Conservation (phyloP, 2,888 invertebrate species). For the Leptopterna dolabrata region DNA sequence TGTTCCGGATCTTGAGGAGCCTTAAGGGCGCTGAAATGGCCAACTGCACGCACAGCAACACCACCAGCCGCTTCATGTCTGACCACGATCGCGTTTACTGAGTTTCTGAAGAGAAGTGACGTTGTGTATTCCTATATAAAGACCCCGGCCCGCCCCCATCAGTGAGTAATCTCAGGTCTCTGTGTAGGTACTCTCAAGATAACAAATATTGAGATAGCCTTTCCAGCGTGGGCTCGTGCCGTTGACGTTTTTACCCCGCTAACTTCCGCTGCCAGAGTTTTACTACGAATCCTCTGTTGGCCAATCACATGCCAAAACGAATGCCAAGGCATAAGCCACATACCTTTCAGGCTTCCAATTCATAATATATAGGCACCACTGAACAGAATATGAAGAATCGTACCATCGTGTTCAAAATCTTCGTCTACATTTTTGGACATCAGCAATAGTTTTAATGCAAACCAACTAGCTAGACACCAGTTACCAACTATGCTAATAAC, state of each 20-base stretch:
- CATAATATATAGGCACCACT: too few species aligned
- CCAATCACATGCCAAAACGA: too few species aligned
- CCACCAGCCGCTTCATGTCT: not conserved
- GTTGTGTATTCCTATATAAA: not conserved
- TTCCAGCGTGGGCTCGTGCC: not conserved
- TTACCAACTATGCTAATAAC: too few species aligned
- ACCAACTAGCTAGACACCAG: too few species aligned
- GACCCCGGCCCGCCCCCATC: not conserved
- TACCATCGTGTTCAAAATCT: too few species aligned
- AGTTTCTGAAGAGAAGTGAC: not conserved
- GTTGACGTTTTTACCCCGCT: not conserved
- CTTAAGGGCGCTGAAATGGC: not conserved
- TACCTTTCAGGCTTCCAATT: too few species aligned
- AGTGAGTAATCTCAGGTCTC: not conserved
- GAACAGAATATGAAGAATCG: too few species aligned
- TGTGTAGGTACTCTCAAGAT: not conserved
- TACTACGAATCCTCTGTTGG: too few species aligned
- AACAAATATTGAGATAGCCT: not conserved
- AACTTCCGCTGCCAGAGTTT: not conserved
- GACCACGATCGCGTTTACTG: not conserved
- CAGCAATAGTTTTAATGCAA: too few species aligned
- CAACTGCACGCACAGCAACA: not conserved
- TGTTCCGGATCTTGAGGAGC: slow-evolving; percentile 18
- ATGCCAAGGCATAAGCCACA: too few species aligned
- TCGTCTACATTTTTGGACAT: too few species aligned